Evolutionary conservation across 2,797 vertebrate genomes (phyloP).

Genomic region (Premnoplex brunnescens): DNA sequence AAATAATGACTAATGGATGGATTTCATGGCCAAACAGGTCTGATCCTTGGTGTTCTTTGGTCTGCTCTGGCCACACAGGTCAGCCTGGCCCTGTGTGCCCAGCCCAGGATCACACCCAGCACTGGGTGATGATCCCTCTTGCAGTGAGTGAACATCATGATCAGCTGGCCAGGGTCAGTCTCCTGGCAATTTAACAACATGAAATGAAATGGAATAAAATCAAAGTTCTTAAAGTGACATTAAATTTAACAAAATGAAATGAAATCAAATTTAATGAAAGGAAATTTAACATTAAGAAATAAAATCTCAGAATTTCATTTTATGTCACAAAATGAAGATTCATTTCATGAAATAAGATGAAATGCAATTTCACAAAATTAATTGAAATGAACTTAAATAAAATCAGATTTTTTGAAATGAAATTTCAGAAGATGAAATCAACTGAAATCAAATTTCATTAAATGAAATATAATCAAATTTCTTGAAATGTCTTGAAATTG

Average conservation of each 20-base stretch:
- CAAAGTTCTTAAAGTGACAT: not conserved
- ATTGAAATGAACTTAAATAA: not conserved
- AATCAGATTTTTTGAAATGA: not conserved
- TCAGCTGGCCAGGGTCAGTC: not conserved
- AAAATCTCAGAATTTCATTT: not conserved
- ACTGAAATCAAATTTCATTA: not conserved
- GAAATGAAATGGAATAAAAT: not conserved
- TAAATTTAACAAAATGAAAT: not conserved
- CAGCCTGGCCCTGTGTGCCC: not conserved
- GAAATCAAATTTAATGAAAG: not conserved
- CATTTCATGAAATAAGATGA: too few relatives aligned
- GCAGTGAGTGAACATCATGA: not conserved
- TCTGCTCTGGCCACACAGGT: not conserved
- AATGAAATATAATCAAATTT: not conserved
- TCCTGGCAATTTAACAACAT: not conserved
- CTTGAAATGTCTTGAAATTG: not conserved
- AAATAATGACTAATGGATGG: not conserved
- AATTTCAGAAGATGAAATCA: not conserved
- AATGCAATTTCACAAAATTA: not conserved
- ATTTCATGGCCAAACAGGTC: not conserved
- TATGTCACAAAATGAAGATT: not conserved
- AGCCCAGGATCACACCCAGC: not conserved
- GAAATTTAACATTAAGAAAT: not conserved
- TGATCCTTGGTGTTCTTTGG: not conserved
- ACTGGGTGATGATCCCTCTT: too few relatives aligned